phyloP scores from a whole-genome alignment of 1,140 invertebrate genomes.

The Macrotrachela quadricornifera region DNA sequence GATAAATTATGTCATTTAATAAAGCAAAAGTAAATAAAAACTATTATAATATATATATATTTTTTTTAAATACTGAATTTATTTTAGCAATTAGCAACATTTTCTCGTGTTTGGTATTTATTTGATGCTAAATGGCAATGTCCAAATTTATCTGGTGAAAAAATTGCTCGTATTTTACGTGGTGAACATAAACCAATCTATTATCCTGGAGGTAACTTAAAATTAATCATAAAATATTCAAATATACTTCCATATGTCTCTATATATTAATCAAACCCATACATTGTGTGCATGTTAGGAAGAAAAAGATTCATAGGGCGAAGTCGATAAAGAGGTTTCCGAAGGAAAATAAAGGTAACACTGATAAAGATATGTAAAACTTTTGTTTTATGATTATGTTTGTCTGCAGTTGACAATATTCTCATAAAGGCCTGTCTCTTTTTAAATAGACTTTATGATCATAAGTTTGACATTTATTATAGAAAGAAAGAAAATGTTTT shows the following conservation, averaged over 20 bases:
- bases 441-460: no score
- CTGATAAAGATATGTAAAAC: no score
- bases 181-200: conserved; percentile 78
- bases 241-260: conserved; percentile 36
- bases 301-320: neutral
- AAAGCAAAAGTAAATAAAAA: no score
- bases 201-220: conserved; percentile 36
- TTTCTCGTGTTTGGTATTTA: conserved; percentile 71
- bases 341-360: no score
- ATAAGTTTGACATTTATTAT: no score
- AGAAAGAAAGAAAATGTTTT: no score
- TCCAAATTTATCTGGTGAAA: conserved; percentile 53
- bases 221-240: conserved; percentile 30
- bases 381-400: no score
- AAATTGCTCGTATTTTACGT: conserved; percentile 54
- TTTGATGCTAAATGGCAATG: conserved; percentile 89
- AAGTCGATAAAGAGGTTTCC: no score
- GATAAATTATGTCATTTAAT: no score
- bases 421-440: neutral
- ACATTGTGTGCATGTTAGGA: no score
- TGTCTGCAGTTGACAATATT: neutral
- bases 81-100: conserved; percentile 78
- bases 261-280: conserved; percentile 7
- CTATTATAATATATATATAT: no score
- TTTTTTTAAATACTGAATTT: neutral